Evolutionary conservation across 2,888 invertebrate species (phyloP).

Genomic region (Drosophila kanekoi): DNA sequence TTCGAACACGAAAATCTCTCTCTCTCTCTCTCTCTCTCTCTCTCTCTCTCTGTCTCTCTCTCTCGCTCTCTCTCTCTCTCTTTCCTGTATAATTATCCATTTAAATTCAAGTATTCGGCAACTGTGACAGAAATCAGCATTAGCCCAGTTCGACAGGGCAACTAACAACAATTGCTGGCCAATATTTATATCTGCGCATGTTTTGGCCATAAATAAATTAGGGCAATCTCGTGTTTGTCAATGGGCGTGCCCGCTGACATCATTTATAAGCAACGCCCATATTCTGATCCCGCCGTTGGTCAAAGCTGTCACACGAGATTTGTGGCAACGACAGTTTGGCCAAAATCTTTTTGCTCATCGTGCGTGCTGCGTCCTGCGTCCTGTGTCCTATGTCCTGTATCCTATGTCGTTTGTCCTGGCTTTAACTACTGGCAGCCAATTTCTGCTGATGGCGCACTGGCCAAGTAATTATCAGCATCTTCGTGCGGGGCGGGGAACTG

Average conservation of each 20-base stretch:
- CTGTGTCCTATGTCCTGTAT: neutral
- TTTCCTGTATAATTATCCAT: neutral
- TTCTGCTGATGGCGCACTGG: constrained; percentile 77
- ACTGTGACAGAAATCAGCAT: neutral
- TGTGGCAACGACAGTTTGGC: constrained; percentile 67
- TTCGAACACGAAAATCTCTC: too few species aligned
- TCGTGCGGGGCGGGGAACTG: constrained; percentile 34
- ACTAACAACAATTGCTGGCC: constrained; percentile 19
- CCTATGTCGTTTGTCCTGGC: constrained; percentile 32
- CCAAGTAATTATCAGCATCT: constrained; percentile 77
- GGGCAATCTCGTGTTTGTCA: constrained; percentile 65
- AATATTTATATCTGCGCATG: constrained; percentile 46
- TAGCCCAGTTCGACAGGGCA: neutral
- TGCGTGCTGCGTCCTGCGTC: constrained; percentile 7
- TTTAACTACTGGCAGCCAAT: constrained; percentile 61
- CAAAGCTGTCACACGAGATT: constrained; percentile 70
- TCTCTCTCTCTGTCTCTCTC: neutral
- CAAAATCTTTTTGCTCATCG: constrained; percentile 54
- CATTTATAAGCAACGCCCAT: constrained; percentile 67
- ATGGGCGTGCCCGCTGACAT: constrained; percentile 63
- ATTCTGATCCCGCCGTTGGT: constrained; percentile 24
- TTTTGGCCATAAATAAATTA: constrained; percentile 72
- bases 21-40: neutral
- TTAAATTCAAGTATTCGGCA: neutral
- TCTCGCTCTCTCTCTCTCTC: neutral